Base-by-base conservation (phyloP, 2,888 invertebrate genomes). In the Eilema depressum region DNA sequence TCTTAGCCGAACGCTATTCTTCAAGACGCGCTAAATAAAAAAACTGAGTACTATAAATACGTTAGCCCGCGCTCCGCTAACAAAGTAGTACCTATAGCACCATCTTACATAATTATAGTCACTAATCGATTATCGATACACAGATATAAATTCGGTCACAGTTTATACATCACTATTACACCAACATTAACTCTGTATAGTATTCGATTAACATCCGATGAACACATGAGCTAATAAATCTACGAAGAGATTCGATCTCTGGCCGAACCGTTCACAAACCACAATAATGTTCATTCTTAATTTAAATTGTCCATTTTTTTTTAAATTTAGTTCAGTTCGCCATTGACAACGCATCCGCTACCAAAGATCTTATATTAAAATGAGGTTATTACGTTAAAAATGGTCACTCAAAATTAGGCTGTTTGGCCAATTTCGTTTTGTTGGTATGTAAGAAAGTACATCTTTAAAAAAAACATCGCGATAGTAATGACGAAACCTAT, bases 141-240 rank as follows among this genome's bases (percentile, higher is more conserved):
- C 86, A 85, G 85, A 87, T 89, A 88, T 93, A 92, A 93, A 92
- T 93, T 93, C 93, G 92, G 87, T 90, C 89, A 87, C 86, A 80
- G 83, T 85, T 82, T 82, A 87, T 89, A 88, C 74, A 59, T 74
- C 75, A 79, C 83, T 86, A 83, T 85, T 77, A 83, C 86, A 82
- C 82, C 81, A 85, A 88, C 84, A 84, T 82, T 65, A 83, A 82
- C 75, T 82, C 73, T 86, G 77, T 79, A 79, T 76, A 77, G 84
- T 81, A 74, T 79, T 83, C 79, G 82, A 82, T 83, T 83, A 83
- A 85, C 81, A 80, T 85, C 75, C 73, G 77, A 83, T 89, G 86
- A 89, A 90, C 90, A 90, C 88, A 88, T 86, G 73, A 83, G 82
- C 85, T 80, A 77, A 85, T 80, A 76, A 84, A 69, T 76, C 80